Conservation (phyloP, 30 jellyfish, hydroid and myxozoan genomes). For the Aurelia sp. region DNA sequence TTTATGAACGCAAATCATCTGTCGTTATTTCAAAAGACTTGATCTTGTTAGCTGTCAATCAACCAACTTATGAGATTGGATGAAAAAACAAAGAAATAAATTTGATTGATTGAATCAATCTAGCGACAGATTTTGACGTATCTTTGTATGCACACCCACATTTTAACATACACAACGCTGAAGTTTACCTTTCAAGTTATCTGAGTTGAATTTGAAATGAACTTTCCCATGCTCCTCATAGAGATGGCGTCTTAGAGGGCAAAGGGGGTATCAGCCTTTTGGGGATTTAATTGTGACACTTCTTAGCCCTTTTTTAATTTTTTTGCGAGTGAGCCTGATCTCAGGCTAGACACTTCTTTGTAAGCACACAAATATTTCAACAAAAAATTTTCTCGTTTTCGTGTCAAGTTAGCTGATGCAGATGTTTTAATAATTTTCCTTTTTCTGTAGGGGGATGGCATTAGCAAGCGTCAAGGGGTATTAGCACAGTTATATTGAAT, state of each 20-base stretch:
- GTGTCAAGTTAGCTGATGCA: no score
- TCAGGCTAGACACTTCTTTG: no score
- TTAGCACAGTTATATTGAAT: no score
- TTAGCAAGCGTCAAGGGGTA: no score
- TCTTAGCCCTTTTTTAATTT: no score
- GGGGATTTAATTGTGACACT: no score
- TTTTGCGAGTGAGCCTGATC: no score
- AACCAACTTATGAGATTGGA: constrained; percentile 76
- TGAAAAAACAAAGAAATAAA: constrained; percentile 48
- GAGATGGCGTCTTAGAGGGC: neutral
- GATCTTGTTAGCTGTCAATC: constrained; percentile 86
- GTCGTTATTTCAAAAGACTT: constrained; percentile 70
- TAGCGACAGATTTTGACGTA: constrained; percentile 74
- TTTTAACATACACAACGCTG: constrained; percentile 16
- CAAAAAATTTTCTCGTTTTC: no score
- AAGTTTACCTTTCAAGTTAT: constrained; percentile 18
- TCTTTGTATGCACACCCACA: constrained; percentile 46
- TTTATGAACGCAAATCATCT: constrained; percentile 65
- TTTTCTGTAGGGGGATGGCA: no score
- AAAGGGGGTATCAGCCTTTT: neutral
- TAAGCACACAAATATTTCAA: no score
- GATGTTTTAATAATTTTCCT: no score
- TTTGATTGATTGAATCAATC: constrained; percentile 69
- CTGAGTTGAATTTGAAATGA: neutral
- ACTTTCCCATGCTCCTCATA: neutral